These are phyloP conservation scores for Cosmorhoe ocellata DNA, from an alignment of 2,888 invertebrate genomes.

Conservation along the genomic window DNA sequence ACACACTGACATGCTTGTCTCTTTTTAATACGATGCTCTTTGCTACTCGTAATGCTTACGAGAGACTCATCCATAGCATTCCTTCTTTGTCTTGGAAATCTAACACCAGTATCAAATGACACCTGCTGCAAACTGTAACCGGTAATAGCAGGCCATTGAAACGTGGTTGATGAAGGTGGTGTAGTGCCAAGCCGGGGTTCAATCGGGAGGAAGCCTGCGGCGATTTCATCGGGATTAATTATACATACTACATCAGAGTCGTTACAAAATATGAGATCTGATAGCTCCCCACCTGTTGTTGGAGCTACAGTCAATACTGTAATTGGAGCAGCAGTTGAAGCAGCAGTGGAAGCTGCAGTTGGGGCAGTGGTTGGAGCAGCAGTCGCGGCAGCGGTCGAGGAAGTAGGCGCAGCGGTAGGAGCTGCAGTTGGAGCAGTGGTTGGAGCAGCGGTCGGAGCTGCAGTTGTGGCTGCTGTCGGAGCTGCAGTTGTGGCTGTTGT, in stretches of 20 bases:
- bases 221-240: conserved; percentile 70
- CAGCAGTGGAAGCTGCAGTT: too few species aligned
- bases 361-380: too few species aligned
- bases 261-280: conserved; percentile 69
- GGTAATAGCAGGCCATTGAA: conserved; percentile 55
- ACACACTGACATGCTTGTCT: conserved; percentile 73
- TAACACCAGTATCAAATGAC: conserved; percentile 60
- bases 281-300: conserved; percentile 55
- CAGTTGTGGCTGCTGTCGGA: conserved; percentile 41
- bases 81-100: conserved; percentile 67
- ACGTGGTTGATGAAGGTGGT: conserved; percentile 54
- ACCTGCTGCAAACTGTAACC: conserved; percentile 62
- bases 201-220: conserved; percentile 68
- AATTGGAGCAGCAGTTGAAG: too few species aligned
- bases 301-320: too few species aligned
- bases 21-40: conserved; percentile 55
- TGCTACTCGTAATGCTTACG: conserved; percentile 24
- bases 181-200: conserved; percentile 77
- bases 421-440: too few species aligned
- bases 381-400: too few species aligned
- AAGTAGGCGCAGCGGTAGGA: too few species aligned
- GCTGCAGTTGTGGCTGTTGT: conserved; percentile 35
- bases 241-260: conserved; percentile 70
- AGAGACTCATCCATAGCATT: conserved; percentile 42
- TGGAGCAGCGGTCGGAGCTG: conserved; percentile 26